phyloP scores from a whole-genome alignment of 2,888 invertebrate genomes.

The Ophraella communa region DNA sequence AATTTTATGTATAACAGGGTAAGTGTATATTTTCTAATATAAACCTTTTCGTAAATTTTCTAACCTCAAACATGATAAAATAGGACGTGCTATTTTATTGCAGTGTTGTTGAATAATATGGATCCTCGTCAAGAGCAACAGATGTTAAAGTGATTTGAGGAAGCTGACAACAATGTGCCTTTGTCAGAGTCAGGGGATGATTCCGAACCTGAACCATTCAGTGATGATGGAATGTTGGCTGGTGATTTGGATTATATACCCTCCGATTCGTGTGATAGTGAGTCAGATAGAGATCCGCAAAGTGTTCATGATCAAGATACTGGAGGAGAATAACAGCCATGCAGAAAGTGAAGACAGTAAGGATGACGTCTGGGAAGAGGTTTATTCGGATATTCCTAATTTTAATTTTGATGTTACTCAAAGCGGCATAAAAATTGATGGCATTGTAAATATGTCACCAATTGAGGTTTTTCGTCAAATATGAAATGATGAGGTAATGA shows the following conservation, averaged over 20 bases:
- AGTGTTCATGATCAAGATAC: not conserved
- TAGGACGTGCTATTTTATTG: too few species aligned
- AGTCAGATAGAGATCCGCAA: too few species aligned
- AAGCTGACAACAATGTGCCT: not conserved
- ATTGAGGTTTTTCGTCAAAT: slow-evolving; percentile 6
- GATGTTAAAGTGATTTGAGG: not conserved
- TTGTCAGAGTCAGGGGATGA: not conserved
- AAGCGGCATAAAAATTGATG: slow-evolving; percentile 8
- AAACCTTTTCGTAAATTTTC: too few species aligned
- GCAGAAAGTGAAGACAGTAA: too few species aligned
- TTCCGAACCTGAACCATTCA: not conserved
- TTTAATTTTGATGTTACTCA: slow-evolving; percentile 16
- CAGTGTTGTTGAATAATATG: too few species aligned
- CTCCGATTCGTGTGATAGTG: too few species aligned
- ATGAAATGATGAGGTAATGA: not conserved
- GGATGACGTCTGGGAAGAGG: slow-evolving; percentile 7
- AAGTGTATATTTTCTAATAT: too few species aligned
- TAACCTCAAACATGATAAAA: too few species aligned
- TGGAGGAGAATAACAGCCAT: not conserved
- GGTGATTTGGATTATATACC: slow-evolving; percentile 8
- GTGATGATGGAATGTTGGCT: not conserved
- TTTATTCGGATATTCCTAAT: slow-evolving; percentile 5
- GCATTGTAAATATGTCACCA: slow-evolving; percentile 5
- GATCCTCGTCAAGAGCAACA: too few species aligned
- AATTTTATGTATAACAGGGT: too few species aligned